phyloP scores from a whole-genome alignment of 2,888 invertebrate genomes.

The Sinohyriopsis cumingii region DNA sequence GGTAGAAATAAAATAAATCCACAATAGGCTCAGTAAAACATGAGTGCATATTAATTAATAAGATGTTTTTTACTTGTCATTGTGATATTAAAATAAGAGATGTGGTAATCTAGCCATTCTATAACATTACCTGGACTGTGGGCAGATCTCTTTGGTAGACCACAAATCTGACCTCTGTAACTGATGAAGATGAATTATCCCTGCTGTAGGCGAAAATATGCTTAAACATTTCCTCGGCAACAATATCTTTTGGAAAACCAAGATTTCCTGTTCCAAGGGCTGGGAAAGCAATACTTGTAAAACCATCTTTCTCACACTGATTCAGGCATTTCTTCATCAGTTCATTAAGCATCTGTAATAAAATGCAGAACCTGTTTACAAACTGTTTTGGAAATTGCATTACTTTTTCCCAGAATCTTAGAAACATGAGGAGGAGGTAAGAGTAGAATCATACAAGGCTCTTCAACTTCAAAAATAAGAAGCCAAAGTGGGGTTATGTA shows the following conservation, averaged over 20 bases:
- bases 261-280: slow-evolving; percentile 55
- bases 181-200: slow-evolving; percentile 11
- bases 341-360: slow-evolving; percentile 31
- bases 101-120: too few relatives aligned
- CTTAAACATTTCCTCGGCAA: slow-evolving; percentile 40
- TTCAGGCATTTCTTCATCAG: slow-evolving; percentile 32
- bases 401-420: too few relatives aligned
- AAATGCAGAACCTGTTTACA: neutral
- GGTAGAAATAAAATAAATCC: too few relatives aligned
- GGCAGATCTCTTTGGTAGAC: slow-evolving; percentile 32
- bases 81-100: too few relatives aligned
- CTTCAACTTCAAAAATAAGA: too few relatives aligned
- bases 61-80: too few relatives aligned
- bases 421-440: too few relatives aligned
- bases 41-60: too few relatives aligned
- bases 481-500: too few relatives aligned
- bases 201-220: slow-evolving; percentile 23
- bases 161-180: slow-evolving; percentile 40
- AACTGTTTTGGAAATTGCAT: too few relatives aligned
- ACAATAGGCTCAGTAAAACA: too few relatives aligned
- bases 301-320: slow-evolving; percentile 18
- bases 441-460: too few relatives aligned
- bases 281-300: slow-evolving; percentile 45
- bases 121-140: slow-evolving; percentile 6
- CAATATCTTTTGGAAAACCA: slow-evolving; percentile 28